Conservation (phyloP, 2,888 invertebrate genomes). For the Nipponacmea schrenckii region DNA sequence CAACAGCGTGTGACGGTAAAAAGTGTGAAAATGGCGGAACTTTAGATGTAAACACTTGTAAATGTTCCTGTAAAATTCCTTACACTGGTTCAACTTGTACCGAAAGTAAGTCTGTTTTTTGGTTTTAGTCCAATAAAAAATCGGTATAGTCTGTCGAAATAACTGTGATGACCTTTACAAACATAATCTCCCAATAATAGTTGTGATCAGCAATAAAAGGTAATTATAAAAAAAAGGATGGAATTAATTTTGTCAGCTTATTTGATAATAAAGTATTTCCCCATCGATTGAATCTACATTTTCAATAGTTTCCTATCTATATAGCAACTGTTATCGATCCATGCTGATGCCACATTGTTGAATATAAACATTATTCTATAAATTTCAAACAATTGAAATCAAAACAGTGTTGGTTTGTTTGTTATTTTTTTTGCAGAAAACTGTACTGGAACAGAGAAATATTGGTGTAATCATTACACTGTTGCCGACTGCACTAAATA, state of each 20-base stretch:
- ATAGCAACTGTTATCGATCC: too few relatives aligned
- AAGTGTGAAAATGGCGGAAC: constrained; percentile 42
- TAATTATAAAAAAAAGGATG: too few relatives aligned
- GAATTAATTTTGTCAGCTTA: too few relatives aligned
- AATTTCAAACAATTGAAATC: not conserved
- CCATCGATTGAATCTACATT: too few relatives aligned
- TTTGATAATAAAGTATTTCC: too few relatives aligned
- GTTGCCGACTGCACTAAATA: not conserved
- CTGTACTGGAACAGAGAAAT: not conserved
- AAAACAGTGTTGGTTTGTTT: not conserved
- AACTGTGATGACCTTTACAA: too few relatives aligned
- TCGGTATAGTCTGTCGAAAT: too few relatives aligned
- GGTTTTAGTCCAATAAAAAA: not conserved
- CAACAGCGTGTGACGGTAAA: constrained; percentile 39
- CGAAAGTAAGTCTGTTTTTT: constrained; percentile 30
- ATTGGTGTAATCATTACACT: not conserved
- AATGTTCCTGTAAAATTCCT: constrained; percentile 36
- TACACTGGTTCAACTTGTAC: constrained; percentile 40
- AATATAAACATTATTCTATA: not conserved
- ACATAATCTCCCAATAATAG: too few relatives aligned
- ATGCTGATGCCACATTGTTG: too few relatives aligned
- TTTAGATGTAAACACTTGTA: constrained; percentile 35
- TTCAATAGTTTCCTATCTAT: too few relatives aligned
- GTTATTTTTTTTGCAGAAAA: not conserved
- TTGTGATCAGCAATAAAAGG: too few relatives aligned